These are phyloP conservation scores for Euschistus heros DNA, from an alignment of 1,140 invertebrate species.

Conservation along the genomic window DNA sequence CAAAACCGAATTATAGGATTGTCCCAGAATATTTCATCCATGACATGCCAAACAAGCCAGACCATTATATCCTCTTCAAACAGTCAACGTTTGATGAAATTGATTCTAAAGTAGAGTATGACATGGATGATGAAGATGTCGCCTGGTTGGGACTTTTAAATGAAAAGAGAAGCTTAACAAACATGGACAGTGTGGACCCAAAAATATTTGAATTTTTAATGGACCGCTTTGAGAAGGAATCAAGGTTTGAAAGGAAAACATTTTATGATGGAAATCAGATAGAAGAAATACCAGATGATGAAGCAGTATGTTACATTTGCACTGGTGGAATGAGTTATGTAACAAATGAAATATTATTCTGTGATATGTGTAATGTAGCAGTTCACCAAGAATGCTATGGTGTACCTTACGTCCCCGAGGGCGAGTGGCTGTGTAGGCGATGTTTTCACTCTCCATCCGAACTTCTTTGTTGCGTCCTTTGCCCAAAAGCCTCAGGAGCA, in stretches of 20 bases:
- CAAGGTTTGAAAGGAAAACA: conserved; percentile 75
- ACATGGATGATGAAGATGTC: conserved; percentile 94
- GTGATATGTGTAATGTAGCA: conserved; percentile 98
- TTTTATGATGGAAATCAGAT: conserved; percentile 37
- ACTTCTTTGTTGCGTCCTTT: conserved; percentile 91
- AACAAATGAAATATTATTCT: conserved; percentile 92
- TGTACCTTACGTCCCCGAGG: conserved; percentile 97
- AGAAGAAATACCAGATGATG: conserved; percentile 78
- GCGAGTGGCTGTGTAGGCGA: conserved; percentile 91
- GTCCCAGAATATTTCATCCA: conserved; percentile 40
- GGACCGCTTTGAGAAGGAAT: conserved; percentile 95
- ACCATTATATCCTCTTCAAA: conserved; percentile 64
- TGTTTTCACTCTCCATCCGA: conserved; percentile 92
- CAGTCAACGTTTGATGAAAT: conserved; percentile 89
- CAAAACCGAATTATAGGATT: too few species aligned
- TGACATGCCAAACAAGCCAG: conserved; percentile 62
- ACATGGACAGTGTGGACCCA: conserved; percentile 55
- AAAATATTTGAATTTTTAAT: conserved; percentile 88
- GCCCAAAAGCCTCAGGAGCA: conserved; percentile 94
- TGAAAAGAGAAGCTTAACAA: conserved; percentile 56
- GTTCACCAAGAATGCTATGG: conserved; percentile 99
- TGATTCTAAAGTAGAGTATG: conserved; percentile 88
- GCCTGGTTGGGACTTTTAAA: conserved; percentile 86
- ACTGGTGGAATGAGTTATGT: conserved; percentile 94
- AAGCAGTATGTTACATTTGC: conserved; percentile 95